Evolutionary conservation across 1,140 invertebrate species (phyloP).

Genomic region (Pemphigus obesinymphae): DNA sequence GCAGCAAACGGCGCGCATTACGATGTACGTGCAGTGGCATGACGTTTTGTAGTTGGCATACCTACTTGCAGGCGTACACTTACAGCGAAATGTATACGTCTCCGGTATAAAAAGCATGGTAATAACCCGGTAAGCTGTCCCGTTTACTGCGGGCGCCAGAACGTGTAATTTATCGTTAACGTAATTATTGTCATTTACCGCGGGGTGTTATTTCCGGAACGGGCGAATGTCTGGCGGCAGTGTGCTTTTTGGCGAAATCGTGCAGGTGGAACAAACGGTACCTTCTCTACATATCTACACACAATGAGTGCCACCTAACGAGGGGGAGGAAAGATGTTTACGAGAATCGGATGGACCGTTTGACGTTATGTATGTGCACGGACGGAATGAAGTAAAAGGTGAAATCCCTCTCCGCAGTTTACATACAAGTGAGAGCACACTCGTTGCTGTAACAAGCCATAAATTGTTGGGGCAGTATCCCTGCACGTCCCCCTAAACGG

Average conservation of each 20-base stretch:
- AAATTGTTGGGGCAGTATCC: too few species aligned
- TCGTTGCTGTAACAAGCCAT: too few species aligned
- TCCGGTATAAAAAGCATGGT: too few species aligned
- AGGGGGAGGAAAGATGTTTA: constrained; percentile 15
- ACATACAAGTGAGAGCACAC: not conserved
- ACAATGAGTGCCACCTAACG: not conserved
- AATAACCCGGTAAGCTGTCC: too few species aligned
- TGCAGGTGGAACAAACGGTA: constrained; percentile 3
- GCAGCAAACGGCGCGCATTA: too few species aligned
- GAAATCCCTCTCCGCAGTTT: not conserved
- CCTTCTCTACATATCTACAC: not conserved
- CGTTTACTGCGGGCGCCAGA: too few species aligned
- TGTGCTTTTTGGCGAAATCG: not conserved
- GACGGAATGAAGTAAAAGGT: not conserved
- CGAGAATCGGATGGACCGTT: constrained; percentile 39
- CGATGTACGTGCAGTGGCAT: too few species aligned
- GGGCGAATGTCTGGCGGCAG: too few species aligned
- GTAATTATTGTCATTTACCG: not conserved
- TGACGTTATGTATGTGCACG: not conserved
- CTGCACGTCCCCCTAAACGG: too few species aligned
- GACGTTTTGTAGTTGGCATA: too few species aligned
- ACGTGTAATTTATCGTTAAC: not conserved
- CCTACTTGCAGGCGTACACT: too few species aligned
- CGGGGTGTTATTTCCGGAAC: constrained; percentile 7
- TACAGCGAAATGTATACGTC: too few species aligned